Evolutionary conservation across 2,888 invertebrate species (phyloP).

Genomic region (Parochlus steinenii): DNA sequence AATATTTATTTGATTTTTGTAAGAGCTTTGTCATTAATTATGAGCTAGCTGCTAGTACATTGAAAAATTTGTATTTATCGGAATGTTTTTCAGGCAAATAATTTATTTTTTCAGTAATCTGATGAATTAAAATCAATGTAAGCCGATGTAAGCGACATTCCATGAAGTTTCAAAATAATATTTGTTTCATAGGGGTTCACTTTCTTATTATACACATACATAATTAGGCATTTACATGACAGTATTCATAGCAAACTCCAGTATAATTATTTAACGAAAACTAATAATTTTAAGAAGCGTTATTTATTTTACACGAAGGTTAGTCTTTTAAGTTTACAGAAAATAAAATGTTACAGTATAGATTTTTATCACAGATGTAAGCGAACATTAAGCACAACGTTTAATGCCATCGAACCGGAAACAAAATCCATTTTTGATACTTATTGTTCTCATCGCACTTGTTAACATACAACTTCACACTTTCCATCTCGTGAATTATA

Average conservation of each 20-base stretch:
- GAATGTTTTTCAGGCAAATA: no score
- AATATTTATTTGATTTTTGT: no score
- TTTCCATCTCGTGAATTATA: conserved; percentile 10
- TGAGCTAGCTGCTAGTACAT: no score
- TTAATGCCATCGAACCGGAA: conserved; percentile 12
- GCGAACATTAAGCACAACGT: conserved; percentile 4
- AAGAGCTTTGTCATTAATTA: no score
- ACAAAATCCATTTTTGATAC: conserved; percentile 12
- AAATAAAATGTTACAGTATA: conserved; percentile 2
- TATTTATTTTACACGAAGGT: not conserved
- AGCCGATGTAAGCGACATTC: not conserved
- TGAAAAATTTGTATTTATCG: no score
- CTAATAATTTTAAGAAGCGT: not conserved
- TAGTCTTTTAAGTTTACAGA: not conserved
- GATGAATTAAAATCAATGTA: conserved; percentile 4
- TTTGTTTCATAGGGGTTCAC: not conserved
- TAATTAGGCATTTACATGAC: not conserved
- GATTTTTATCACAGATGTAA: no score
- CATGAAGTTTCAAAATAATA: not conserved
- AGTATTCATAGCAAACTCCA: not conserved
- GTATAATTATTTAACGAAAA: not conserved
- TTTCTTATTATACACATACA: not conserved
- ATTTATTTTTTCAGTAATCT: no score
- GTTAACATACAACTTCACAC: conserved; percentile 6
- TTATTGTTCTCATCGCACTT: conserved; percentile 12